Conservation (phyloP, 2,797 vertebrate genomes). For the Enteromius unitaeniatus region DNA sequence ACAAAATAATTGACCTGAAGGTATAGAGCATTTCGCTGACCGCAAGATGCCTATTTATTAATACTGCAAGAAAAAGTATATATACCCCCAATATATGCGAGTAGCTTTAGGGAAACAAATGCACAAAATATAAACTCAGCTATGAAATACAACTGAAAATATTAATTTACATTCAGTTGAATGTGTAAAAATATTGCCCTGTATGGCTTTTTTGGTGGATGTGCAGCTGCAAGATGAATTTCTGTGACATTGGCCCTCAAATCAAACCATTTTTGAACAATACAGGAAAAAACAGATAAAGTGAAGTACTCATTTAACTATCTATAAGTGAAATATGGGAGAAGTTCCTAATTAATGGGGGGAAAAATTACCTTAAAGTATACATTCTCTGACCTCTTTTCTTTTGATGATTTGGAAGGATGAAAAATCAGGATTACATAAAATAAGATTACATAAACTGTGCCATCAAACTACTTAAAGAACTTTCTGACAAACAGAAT, state of each 20-base stretch:
- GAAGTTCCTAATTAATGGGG: constrained; percentile 19
- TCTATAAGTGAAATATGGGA: constrained; percentile 1
- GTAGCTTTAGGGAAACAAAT: background rate
- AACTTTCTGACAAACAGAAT: constrained; percentile 20
- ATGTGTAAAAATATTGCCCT: background rate
- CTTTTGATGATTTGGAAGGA: constrained; percentile 30
- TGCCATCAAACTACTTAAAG: constrained; percentile 12
- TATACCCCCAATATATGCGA: background rate
- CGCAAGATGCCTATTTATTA: background rate
- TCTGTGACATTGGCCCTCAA: background rate
- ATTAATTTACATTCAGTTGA: background rate
- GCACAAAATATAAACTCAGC: background rate
- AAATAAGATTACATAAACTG: constrained; percentile 10
- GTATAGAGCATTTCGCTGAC: background rate
- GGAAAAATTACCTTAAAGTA: background rate
- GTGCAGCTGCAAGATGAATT: background rate
- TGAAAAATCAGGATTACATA: background rate
- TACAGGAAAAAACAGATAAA: background rate
- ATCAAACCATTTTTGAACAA: constrained; percentile 18
- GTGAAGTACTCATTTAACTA: constrained; percentile 22
- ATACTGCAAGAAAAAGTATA: background rate
- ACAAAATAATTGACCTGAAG: constrained; percentile 19
- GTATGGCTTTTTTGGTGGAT: background rate
- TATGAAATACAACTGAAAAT: background rate
- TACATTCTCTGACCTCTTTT: constrained; percentile 22